Base-by-base conservation (phyloP, 2,888 invertebrate species). In the Schizaphis graminum region DNA sequence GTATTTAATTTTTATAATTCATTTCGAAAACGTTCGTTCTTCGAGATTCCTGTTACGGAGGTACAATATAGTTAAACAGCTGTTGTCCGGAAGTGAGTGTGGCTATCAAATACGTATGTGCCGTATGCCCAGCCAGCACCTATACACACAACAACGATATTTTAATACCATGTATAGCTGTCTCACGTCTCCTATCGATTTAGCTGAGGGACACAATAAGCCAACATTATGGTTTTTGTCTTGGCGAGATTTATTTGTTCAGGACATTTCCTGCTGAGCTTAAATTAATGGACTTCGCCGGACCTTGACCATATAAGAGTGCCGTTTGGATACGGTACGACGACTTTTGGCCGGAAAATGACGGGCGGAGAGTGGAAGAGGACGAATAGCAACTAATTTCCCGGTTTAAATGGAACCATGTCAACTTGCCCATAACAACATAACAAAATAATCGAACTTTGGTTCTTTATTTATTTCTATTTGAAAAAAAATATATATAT, bases 351-450 rank as follows among this genome's bases (percentile, higher is more conserved):
- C 89, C 86, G 86, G 35, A 57, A 94, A 85, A 92, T 26, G 85
- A 84, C 16, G 26, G 53, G 26, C 21, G 57, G 24, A 7, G 35
- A 35, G 53, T 8, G 5, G 11, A 11, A 28, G 8, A 3, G 41
- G 85, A 47, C 47, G n/a, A 53, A 94, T 61, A n/a, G 89, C 92
- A n/a, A 91, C 94, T 94, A 94, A 94, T 94, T 94, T 94, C 90
- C 85, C 94, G 89, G 86, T 28, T 57, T 93, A 89, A 85, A 93
- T 89, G 93, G 93, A 49, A 89, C 89, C 89, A 47, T 35, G 93
- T 93, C 77, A 47, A 77, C 89, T 67, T 44, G 77, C 53, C 92
- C 87, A n/a, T 47, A 87, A 88, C 86, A 47, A 67, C 92, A 57
- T n/a, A 56, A 85, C 91, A 56, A 26, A 67, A 47, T 88, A 92